Conservation (phyloP, 1,140 invertebrate species). For the Pissodes strobi region DNA sequence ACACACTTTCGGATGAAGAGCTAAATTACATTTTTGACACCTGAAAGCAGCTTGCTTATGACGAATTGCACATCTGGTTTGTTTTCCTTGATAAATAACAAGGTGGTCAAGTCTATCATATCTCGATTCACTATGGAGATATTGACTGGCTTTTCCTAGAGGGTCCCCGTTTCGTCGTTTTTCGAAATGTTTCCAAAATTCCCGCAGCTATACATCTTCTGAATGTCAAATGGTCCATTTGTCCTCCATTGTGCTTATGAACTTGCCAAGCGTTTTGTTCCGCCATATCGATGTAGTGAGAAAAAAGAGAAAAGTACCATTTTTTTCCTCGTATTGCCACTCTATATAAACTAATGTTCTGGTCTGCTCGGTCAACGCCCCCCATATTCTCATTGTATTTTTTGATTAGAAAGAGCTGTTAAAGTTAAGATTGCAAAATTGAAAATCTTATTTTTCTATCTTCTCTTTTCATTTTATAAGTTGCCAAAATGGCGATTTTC, state of each 20-base stretch:
- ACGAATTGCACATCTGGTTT: conserved; percentile 38
- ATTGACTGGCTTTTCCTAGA: conserved; percentile 1
- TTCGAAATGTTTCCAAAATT: conserved; percentile 39
- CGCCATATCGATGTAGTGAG: conserved; percentile 46
- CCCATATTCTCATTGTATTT: conserved; percentile 45
- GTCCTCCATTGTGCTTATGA: conserved; percentile 38
- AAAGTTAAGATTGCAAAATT: too few species aligned
- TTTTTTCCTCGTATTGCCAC: conserved; percentile 48
- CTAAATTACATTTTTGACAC: conserved; percentile 38
- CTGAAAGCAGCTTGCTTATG: too few species aligned
- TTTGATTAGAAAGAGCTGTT: conserved; percentile 41
- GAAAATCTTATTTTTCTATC: too few species aligned
- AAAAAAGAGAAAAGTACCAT: conserved; percentile 49
- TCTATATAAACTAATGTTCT: conserved; percentile 48
- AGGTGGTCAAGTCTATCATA: conserved; percentile 40
- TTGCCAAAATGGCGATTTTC: too few species aligned
- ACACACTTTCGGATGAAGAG: conserved; percentile 38
- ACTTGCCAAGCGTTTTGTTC: conserved; percentile 51
- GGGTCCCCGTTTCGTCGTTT: conserved; percentile 26
- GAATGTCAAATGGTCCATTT: conserved; percentile 42
- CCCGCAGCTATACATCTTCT: conserved; percentile 33
- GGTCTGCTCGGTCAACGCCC: conserved; percentile 46
- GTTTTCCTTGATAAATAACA: conserved; percentile 38
- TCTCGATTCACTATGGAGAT: conserved; percentile 23
- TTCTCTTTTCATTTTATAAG: too few species aligned